phyloP scores from a whole-genome alignment of 2,888 invertebrate species.

The Mycalesis mineus region DNA sequence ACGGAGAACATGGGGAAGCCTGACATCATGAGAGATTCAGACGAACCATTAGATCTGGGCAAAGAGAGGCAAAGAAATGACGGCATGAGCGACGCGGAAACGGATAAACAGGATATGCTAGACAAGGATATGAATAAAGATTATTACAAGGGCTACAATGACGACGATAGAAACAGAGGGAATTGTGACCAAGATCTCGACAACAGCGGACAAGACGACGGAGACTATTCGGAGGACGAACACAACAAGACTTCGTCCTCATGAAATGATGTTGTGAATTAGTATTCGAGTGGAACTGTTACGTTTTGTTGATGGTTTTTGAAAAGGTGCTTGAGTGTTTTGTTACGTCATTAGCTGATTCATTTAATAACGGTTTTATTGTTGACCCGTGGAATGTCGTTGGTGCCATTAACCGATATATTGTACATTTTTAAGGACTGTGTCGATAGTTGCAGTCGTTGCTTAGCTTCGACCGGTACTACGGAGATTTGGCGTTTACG shows the following conservation, averaged over 20 bases:
- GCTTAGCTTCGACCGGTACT: conserved; percentile 10
- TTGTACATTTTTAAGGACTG: conserved; percentile 57
- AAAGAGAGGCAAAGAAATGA: conserved; percentile 68
- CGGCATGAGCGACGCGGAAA: conserved; percentile 59
- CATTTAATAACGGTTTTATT: conserved; percentile 61
- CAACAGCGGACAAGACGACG: conserved; percentile 62
- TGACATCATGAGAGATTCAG: conserved; percentile 74
- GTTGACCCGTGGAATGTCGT: conserved; percentile 76
- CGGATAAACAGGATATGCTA: conserved; percentile 74
- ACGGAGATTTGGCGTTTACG: not conserved
- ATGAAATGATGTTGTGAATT: conserved; percentile 55
- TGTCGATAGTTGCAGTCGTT: conserved; percentile 29
- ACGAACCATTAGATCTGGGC: conserved; percentile 76
- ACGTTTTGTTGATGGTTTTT: conserved; percentile 63
- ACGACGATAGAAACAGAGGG: conserved; percentile 49
- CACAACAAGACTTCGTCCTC: conserved; percentile 57
- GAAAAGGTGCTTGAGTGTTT: conserved; percentile 74
- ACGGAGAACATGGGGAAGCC: conserved; percentile 76
- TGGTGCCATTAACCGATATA: conserved; percentile 72
- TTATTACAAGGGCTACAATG: conserved; percentile 58
- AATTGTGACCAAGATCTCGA: conserved; percentile 54
- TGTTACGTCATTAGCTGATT: conserved; percentile 66
- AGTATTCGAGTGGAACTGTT: conserved; percentile 44
- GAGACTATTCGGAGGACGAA: conserved; percentile 71
- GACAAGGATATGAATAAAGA: conserved; percentile 66